These are phyloP conservation scores for Oxycera nigricornis DNA, from an alignment of 2,888 invertebrate species.

Conservation along the genomic window DNA sequence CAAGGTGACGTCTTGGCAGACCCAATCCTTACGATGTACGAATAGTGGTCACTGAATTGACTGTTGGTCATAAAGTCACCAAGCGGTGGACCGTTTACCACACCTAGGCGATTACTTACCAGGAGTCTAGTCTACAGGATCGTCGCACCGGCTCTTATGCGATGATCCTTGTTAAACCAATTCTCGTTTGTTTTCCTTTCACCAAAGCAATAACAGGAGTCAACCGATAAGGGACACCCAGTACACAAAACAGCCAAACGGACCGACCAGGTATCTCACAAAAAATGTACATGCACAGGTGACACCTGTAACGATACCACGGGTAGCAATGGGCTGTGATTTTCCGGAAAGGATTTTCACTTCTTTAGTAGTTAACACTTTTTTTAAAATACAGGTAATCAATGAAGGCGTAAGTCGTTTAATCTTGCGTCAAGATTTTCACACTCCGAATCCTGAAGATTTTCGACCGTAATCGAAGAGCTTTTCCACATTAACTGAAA, in stretches of 20 bases:
- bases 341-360: slow-evolving; percentile 9
- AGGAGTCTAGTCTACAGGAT: slow-evolving; percentile 17
- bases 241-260: not conserved
- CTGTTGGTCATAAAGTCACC: not conserved
- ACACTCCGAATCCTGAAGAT: slow-evolving; percentile 9
- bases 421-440: not conserved
- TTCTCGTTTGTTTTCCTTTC: slow-evolving; percentile 30
- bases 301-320: not conserved
- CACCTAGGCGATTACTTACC: slow-evolving; percentile 5
- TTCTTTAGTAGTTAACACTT: not conserved
- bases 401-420: not conserved
- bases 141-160: not conserved
- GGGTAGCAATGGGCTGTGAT: not conserved
- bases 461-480: not conserved
- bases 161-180: slow-evolving; percentile 36
- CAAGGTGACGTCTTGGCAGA: not conserved
- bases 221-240: not conserved
- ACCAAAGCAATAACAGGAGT: slow-evolving; percentile 27
- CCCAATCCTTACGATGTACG: slow-evolving; percentile 2
- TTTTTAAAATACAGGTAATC: not conserved
- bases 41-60: slow-evolving; percentile 22
- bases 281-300: not conserved
- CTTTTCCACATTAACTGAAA: slow-evolving; percentile 4
- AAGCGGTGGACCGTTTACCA: not conserved
- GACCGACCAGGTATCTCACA: slow-evolving; percentile 1